phyloP scores from a whole-genome alignment of 2,113 vertebrate genomes.

The Syrrhaptes paradoxus region DNA sequence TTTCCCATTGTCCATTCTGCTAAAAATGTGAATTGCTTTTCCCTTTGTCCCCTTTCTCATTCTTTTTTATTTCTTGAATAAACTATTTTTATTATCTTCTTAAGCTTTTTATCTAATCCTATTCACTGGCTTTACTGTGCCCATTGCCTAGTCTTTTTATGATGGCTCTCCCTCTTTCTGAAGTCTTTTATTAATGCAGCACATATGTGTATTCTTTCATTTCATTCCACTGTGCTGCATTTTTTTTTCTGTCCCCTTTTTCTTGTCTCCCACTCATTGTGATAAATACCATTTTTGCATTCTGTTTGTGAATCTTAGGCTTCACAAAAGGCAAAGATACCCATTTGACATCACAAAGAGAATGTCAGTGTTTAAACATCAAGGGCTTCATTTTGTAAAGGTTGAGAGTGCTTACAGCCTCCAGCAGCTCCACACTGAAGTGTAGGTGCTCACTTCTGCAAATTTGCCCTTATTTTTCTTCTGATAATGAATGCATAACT shows the following conservation, averaged over 20 bases:
- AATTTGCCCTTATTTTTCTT: not conserved
- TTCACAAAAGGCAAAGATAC: slow-evolving; percentile 17
- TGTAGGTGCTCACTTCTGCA: not conserved
- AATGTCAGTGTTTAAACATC: slow-evolving; percentile 13
- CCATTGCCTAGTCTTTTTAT: not conserved
- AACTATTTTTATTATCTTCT: slow-evolving; percentile 42
- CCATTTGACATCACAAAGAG: slow-evolving; percentile 6
- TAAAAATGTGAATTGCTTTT: slow-evolving; percentile 31
- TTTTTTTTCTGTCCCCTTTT: not conserved
- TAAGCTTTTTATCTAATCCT: slow-evolving; percentile 50
- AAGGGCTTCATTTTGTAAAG: not conserved
- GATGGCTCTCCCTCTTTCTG: not conserved
- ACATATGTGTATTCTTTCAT: not conserved
- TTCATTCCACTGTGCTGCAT: not conserved
- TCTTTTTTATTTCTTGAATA: slow-evolving; percentile 44
- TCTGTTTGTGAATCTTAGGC: slow-evolving; percentile 31
- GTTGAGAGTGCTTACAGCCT: not conserved
- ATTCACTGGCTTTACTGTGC: slow-evolving; percentile 29
- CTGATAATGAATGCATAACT: not conserved
- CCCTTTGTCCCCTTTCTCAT: not conserved
- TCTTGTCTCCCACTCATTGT: not conserved
- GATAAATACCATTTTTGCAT: slow-evolving; percentile 45
- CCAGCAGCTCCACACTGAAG: not conserved
- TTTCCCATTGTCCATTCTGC: not conserved
- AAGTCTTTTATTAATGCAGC: slow-evolving; percentile 11